These are phyloP conservation scores for Notechis scutatus DNA, from an alignment of 2,113 vertebrate genomes.

Conservation along the genomic window DNA sequence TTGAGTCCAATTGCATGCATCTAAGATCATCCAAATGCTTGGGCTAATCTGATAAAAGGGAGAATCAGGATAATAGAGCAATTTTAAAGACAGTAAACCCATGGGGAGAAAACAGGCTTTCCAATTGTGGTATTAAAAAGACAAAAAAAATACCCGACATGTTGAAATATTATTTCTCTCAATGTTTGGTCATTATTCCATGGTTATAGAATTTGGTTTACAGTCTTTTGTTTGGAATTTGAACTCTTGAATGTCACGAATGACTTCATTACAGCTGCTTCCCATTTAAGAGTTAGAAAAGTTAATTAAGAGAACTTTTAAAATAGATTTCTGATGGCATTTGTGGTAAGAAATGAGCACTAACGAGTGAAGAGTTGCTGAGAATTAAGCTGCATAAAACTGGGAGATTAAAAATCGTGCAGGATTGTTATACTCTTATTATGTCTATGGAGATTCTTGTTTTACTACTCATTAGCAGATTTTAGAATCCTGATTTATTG, in stretches of 20 bases:
- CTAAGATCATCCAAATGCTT: background rate
- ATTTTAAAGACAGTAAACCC: background rate
- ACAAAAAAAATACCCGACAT: background rate
- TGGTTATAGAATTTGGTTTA: constrained; percentile 13
- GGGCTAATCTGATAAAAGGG: background rate
- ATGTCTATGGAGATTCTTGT: background rate
- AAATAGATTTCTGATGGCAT: background rate
- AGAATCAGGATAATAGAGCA: background rate
- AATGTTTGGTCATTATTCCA: constrained; percentile 15
- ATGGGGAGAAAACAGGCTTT: background rate
- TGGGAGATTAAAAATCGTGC: background rate
- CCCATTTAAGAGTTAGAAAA: constrained; percentile 16
- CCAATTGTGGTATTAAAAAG: background rate
- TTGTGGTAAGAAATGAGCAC: background rate
- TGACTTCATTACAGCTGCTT: background rate
- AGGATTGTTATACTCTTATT: background rate
- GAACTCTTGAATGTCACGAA: background rate
- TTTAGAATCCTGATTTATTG: background rate
- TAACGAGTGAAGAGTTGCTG: background rate
- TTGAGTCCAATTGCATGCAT: background rate
- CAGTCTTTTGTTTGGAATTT: background rate
- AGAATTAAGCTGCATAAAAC: background rate
- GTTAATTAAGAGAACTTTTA: constrained; percentile 2
- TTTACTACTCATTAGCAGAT: background rate
- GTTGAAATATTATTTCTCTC: background rate